A percentile compares a stretch with the other conserved stretches of the same genome.
Conservation (phyloP, 2,888 invertebrate genomes). For the Pristionchus arcanus region DNA sequence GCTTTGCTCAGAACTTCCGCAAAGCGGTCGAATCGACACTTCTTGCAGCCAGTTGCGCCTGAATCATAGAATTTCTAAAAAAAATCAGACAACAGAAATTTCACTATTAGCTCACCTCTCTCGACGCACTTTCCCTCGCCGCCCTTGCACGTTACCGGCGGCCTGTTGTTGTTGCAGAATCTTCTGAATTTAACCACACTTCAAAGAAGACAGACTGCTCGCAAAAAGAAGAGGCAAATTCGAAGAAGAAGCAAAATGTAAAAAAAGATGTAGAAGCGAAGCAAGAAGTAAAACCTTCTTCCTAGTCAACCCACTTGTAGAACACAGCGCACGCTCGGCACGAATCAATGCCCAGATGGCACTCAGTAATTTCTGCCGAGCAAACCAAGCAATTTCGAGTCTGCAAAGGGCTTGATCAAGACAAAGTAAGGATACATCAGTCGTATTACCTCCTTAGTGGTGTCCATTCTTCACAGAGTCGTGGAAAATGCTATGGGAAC, state of each 20-base stretch:
- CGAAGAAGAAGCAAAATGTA: too few relatives aligned
- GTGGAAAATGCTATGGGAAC: background rate
- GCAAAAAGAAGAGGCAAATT: too few relatives aligned
- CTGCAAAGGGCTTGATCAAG: background rate
- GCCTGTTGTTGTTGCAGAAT: background rate
- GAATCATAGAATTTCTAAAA: background rate
- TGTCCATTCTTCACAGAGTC: background rate
- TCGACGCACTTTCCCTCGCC: conserved; percentile 1
- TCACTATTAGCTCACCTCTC: background rate
- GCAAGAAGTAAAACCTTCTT: too few relatives aligned
- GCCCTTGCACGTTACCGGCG: background rate
- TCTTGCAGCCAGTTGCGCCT: background rate
- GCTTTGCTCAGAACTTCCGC: background rate
- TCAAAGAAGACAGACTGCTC: too few relatives aligned
- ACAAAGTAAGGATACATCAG: background rate
- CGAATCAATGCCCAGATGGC: background rate
- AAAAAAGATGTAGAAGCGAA: too few relatives aligned
- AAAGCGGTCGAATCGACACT: conserved; percentile 19
- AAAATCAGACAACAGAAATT: background rate
- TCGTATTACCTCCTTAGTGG: background rate
- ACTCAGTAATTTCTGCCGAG: background rate
- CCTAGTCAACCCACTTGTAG: background rate
- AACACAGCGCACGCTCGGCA: background rate
- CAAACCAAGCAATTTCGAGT: background rate
- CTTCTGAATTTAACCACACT: background rate